A percentile compares a stretch with the other conserved stretches of the same genome.
Conservation (phyloP, 1,140 invertebrate species). For the Alviniconcha marisindica region DNA sequence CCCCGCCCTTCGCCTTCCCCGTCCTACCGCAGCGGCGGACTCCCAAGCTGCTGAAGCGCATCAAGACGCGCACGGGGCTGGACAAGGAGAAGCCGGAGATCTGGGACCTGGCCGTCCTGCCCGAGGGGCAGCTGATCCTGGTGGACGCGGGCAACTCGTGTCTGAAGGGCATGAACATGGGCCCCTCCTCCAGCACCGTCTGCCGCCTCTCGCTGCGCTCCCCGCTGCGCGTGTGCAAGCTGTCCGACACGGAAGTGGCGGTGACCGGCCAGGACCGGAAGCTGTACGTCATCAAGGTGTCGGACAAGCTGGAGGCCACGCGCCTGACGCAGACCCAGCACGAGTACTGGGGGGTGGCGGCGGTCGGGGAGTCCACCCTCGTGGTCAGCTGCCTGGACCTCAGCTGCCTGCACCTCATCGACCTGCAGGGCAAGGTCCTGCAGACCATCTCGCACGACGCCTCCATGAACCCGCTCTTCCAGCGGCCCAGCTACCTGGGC, state of each 20-base stretch:
- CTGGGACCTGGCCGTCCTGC: conserved; percentile 24
- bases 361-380: background rate
- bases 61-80: conserved; percentile 18
- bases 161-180: conserved; percentile 29
- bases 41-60: conserved; percentile 23
- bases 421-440: background rate
- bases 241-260: conserved; percentile 16
- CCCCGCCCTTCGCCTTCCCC: conserved; percentile 1
- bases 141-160: conserved; percentile 10
- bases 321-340: background rate
- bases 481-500: background rate
- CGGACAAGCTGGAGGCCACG: conserved; percentile 16
- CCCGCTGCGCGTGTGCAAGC: conserved; percentile 20
- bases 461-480: conserved; percentile 21
- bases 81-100: conserved; percentile 26
- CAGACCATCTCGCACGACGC: conserved; percentile 27
- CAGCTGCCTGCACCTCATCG: conserved; percentile 8
- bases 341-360: conserved; percentile 28
- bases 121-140: conserved; percentile 24
- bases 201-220: background rate
- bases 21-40: background rate
- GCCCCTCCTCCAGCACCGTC: conserved; percentile 9
- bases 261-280: conserved; percentile 9
- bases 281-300: conserved; percentile 9
- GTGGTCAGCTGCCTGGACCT: conserved; percentile 14